Conservation (phyloP, 2,888 invertebrate species). For the Drosophila paracracens region DNA sequence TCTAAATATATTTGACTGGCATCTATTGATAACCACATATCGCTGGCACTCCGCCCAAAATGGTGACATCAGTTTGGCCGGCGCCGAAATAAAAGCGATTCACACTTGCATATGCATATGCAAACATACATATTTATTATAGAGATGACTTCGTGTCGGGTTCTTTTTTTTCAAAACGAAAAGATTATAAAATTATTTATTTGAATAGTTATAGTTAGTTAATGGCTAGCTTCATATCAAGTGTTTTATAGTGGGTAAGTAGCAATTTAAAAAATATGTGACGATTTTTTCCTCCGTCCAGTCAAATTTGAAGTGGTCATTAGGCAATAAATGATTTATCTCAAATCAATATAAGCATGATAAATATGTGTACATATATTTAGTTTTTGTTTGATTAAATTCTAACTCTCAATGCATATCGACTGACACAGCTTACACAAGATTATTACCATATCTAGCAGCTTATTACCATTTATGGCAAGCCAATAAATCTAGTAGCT, state of each 20-base stretch:
- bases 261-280: neutral
- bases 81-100: constrained; percentile 25
- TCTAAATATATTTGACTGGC: constrained; percentile 55
- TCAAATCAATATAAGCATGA: neutral
- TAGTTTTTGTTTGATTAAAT: neutral
- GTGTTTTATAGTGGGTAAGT: neutral
- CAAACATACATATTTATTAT: neutral
- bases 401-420: neutral
- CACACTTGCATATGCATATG: neutral
- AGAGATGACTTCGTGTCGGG: neutral
- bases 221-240: neutral
- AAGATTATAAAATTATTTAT: neutral
- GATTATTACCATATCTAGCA: neutral
- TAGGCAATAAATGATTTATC: neutral
- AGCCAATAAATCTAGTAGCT: neutral
- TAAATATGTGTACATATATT: neutral
- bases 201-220: neutral
- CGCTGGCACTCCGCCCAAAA: constrained; percentile 19
- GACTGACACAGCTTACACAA: neutral
- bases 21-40: constrained; percentile 55
- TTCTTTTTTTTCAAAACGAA: neutral
- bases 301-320: neutral
- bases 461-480: neutral
- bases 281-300: neutral
- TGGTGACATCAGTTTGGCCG: constrained; percentile 48